Evolutionary conservation across 2,888 invertebrate genomes (phyloP).

Genomic region (Pseudeuparius sepicola): DNA sequence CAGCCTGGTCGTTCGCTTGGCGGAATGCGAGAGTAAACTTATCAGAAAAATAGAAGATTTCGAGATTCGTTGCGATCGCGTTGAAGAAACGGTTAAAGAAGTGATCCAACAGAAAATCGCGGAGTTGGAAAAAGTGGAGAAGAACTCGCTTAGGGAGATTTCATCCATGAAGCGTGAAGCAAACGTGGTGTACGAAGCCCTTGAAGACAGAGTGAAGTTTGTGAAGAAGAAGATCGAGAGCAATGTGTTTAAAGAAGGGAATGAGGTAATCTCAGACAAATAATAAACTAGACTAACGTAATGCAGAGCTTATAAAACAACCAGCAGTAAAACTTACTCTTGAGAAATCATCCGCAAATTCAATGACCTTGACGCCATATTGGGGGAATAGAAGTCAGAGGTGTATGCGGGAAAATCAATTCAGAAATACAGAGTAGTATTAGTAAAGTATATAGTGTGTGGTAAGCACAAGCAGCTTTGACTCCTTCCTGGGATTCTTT

Average conservation of each 20-base stretch:
- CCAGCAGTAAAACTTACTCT: too few species aligned
- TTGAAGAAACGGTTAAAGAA: conserved; percentile 44
- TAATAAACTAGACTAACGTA: not conserved
- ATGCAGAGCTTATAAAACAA: too few species aligned
- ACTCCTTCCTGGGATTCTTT: too few species aligned
- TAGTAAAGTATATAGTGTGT: too few species aligned
- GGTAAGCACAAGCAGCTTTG: too few species aligned
- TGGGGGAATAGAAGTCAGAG: too few species aligned
- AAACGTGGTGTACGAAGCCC: conserved; percentile 40
- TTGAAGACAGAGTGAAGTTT: conserved; percentile 41
- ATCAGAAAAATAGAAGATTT: conserved; percentile 48
- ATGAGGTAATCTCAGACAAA: not conserved
- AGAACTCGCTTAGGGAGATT: conserved; percentile 40
- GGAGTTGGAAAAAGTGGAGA: conserved; percentile 34
- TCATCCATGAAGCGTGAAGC: conserved; percentile 39
- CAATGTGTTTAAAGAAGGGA: not conserved
- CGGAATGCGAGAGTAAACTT: conserved; percentile 43
- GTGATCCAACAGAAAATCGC: conserved; percentile 46
- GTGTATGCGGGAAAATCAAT: too few species aligned
- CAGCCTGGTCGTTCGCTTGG: conserved; percentile 47
- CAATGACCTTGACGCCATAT: too few species aligned
- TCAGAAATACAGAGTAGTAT: too few species aligned
- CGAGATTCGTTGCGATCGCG: conserved; percentile 46
- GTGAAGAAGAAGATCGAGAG: conserved; percentile 22
- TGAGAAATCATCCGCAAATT: too few species aligned